Conservation (phyloP, 2,888 invertebrate species). For the Sarcophaga caerulescens region DNA sequence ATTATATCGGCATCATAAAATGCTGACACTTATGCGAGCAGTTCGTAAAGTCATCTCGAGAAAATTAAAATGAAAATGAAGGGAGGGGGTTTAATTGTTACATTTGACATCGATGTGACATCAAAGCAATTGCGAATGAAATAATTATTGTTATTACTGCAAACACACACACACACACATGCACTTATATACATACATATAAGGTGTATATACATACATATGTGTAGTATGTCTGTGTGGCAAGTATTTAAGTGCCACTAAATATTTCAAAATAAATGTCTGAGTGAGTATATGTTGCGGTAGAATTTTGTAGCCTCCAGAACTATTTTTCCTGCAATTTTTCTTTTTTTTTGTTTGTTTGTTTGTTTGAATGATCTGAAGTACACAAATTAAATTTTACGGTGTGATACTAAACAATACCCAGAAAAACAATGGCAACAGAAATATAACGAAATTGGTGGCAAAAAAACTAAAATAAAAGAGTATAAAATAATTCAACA, state of each 20-base stretch:
- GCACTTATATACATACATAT: too few species aligned
- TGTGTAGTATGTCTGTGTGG: slow-evolving; percentile 22
- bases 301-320: background rate
- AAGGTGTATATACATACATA: background rate
- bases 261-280: slow-evolving; percentile 16
- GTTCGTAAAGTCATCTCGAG: slow-evolving; percentile 46
- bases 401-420: slow-evolving; percentile 41
- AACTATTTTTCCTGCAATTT: background rate
- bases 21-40: slow-evolving; percentile 10
- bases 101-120: slow-evolving; percentile 66
- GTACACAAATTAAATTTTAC: slow-evolving; percentile 66
- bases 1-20: slow-evolving; percentile 50
- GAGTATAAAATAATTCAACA: slow-evolving; percentile 16
- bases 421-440: slow-evolving; percentile 3
- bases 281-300: background rate
- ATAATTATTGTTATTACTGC: slow-evolving; percentile 61
- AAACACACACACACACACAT: too few species aligned
- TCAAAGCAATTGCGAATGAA: slow-evolving; percentile 69
- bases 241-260: slow-evolving; percentile 39
- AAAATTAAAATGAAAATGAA: slow-evolving; percentile 54
- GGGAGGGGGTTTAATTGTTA: slow-evolving; percentile 64
- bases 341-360: background rate
- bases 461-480: slow-evolving; percentile 17
- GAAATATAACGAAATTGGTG: slow-evolving; percentile 28
- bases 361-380: slow-evolving; percentile 44